phyloP scores from a whole-genome alignment of 2,113 vertebrate species.

The Boleophthalmus pectinirostris region DNA sequence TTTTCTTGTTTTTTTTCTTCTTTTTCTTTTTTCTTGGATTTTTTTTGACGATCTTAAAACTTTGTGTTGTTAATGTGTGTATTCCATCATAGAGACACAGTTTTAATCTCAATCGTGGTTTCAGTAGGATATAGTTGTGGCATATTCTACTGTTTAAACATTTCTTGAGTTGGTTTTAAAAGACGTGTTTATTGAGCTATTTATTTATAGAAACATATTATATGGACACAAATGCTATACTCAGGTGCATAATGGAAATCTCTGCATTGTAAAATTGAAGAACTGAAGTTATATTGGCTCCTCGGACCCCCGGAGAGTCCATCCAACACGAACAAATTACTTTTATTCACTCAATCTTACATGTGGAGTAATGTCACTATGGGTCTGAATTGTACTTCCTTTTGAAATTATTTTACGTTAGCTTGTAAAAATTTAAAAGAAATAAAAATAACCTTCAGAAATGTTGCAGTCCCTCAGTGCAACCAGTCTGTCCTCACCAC shows the following conservation, averaged over 20 bases:
- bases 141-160: too few species aligned
- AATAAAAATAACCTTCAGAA: slow-evolving; percentile 9
- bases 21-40: too few species aligned
- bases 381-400: background rate
- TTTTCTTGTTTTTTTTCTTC: too few species aligned
- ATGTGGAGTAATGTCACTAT: background rate
- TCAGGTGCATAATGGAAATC: background rate
- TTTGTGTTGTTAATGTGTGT: too few species aligned
- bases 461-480: slow-evolving; percentile 39
- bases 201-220: background rate
- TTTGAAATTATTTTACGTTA: background rate
- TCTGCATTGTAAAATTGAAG: background rate
- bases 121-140: too few species aligned
- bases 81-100: too few species aligned
- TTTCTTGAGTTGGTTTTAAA: background rate
- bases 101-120: too few species aligned
- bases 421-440: background rate
- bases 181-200: background rate
- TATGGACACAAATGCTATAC: background rate
- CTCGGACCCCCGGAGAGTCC: slow-evolving; percentile 1
- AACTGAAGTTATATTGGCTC: background rate
- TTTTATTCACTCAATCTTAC: slow-evolving; percentile 4
- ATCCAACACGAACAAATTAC: slow-evolving; percentile 9
- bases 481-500: slow-evolving; percentile 42
- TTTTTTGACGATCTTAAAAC: too few species aligned